Evolutionary conservation across 2,888 invertebrate genomes (phyloP).

Genomic region (Xestia ashworthii): DNA sequence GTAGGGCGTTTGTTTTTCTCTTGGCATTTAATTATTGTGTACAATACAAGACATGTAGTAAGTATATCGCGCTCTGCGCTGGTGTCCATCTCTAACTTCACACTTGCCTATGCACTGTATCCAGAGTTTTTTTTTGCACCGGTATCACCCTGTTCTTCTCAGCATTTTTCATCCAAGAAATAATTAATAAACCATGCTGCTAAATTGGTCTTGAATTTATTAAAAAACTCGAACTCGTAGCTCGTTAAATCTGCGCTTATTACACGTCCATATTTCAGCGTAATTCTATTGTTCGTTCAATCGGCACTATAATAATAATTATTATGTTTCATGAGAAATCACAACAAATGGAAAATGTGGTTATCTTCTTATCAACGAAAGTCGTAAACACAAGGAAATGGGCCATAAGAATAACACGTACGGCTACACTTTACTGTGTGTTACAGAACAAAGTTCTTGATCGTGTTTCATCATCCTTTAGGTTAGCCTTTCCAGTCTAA

Average conservation of each 20-base stretch:
- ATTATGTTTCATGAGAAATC: constrained; percentile 8
- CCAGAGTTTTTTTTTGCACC: not conserved
- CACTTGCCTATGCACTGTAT: not conserved
- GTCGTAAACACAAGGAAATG: constrained; percentile 43
- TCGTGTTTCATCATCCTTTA: not conserved
- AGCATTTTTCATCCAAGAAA: not conserved
- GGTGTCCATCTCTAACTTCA: not conserved
- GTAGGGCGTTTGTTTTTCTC: not conserved
- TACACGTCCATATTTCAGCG: not conserved
- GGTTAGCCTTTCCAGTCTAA: no score
- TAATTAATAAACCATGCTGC: not conserved
- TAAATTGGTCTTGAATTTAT: not conserved
- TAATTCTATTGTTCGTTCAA: not conserved
- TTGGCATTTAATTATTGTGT: no score
- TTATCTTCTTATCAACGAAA: constrained; percentile 48
- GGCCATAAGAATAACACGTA: constrained; percentile 19
- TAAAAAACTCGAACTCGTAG: not conserved
- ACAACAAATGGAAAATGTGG: constrained; percentile 30
- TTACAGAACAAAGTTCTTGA: not conserved
- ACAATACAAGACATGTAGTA: no score
- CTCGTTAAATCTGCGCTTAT: not conserved
- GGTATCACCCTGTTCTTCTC: not conserved
- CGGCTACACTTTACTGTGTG: not conserved
- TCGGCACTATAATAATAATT: no score
- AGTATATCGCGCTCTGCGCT: not conserved